Percentiles rank a stretch among this genome's conserved stretches.
These are phyloP conservation scores for Procambarus clarkii DNA, from an alignment of 1,140 invertebrate species.

Conservation along the genomic window DNA sequence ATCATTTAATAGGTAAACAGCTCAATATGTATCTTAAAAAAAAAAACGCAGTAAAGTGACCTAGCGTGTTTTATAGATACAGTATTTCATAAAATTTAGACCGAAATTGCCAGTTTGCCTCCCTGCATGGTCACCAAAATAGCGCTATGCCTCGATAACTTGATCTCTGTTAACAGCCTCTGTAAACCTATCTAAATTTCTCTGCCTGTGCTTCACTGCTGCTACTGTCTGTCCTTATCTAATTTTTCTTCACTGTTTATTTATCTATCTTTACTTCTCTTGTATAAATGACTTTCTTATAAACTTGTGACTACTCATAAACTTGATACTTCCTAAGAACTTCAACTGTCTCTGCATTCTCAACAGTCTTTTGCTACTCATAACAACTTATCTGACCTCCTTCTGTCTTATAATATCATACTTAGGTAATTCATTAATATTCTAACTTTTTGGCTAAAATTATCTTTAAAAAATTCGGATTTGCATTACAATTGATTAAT, in stretches of 20 bases:
- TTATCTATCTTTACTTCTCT: slow-evolving; percentile 2
- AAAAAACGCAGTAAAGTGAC: neutral
- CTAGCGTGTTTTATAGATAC: slow-evolving; percentile 1
- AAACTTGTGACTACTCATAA: neutral
- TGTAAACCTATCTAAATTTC: neutral
- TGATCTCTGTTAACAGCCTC: neutral
- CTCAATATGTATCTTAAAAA: neutral
- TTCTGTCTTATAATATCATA: neutral
- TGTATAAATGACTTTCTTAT: neutral
- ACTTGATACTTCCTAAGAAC: neutral
- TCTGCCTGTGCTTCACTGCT: slow-evolving; percentile 5
- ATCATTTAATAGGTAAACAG: neutral
- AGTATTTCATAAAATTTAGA: neutral
- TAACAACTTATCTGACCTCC: neutral
- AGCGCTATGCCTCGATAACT: slow-evolving; percentile 2
- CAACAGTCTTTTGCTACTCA: neutral
- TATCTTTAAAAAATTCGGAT: neutral
- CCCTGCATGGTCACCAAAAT: slow-evolving; percentile 15
- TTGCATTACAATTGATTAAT: neutral
- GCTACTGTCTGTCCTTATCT: neutral
- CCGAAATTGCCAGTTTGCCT: neutral
- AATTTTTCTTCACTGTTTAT: neutral
- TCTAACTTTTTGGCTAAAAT: neutral
- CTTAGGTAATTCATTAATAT: neutral
- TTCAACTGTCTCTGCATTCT: neutral